phyloP scores from a whole-genome alignment of 2,888 invertebrate species.

The Leptinotarsa juncta region DNA sequence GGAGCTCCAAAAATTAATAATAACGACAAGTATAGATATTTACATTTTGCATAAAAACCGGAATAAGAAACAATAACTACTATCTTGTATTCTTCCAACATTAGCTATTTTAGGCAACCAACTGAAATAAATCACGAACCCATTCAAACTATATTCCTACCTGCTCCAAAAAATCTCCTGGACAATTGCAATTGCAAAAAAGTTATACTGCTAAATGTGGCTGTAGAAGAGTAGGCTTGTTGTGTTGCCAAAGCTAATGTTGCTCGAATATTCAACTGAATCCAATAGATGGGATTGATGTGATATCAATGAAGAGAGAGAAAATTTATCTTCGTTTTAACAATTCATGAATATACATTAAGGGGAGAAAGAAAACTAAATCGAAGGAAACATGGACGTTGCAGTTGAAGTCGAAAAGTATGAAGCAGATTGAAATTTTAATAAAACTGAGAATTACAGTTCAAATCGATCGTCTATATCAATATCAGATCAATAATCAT shows the following conservation, averaged over 20 bases:
- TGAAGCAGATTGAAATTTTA: background rate
- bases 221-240: background rate
- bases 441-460: background rate
- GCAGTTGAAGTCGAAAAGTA: background rate
- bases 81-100: too few species aligned
- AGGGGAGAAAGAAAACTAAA: background rate
- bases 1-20: background rate
- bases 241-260: background rate
- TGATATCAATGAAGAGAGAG: too few species aligned
- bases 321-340: background rate
- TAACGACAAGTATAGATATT: too few species aligned
- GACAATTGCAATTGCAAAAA: background rate
- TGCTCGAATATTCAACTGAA: background rate
- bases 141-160: constrained; percentile 12
- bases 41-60: too few species aligned
- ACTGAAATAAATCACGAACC: background rate
- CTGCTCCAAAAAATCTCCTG: too few species aligned
- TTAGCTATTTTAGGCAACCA: too few species aligned
- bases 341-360: background rate
- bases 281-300: background rate
- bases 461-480: background rate
- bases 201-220: background rate
- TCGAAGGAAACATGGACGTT: background rate
- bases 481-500: too few species aligned
- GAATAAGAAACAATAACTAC: too few species aligned